Conservation (phyloP, 2,888 invertebrate genomes). For the Scaptomyza reducta region DNA sequence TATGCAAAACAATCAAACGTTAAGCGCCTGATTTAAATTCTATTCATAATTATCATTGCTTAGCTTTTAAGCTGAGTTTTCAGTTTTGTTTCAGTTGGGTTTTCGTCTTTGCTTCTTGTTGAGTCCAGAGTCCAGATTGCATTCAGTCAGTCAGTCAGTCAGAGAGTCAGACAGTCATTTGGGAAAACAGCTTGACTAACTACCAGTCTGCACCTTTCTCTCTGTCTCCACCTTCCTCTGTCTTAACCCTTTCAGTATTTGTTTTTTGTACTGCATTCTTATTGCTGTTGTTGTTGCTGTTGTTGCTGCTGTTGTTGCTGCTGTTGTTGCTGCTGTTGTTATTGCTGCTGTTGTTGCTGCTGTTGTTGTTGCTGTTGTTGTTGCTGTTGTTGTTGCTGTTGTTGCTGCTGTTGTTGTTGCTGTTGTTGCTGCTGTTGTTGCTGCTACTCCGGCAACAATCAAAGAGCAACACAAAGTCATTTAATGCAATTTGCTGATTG, state of each 20-base stretch:
- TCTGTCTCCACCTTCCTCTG: constrained; percentile 2
- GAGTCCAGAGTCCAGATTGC: background rate
- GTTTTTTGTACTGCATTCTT: background rate
- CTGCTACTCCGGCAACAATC: constrained; percentile 40
- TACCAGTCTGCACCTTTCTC: constrained; percentile 26
- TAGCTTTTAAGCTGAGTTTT: background rate
- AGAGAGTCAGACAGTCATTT: constrained; percentile 28
- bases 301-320: constrained; percentile 13
- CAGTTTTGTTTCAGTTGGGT: background rate
- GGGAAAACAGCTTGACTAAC: constrained; percentile 47
- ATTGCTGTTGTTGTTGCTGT: background rate
- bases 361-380: constrained; percentile 6
- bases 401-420: background rate
- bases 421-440: constrained; percentile 6
- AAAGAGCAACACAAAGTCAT: constrained; percentile 66
- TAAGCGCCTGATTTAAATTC: constrained; percentile 36
- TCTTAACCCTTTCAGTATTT: constrained; percentile 13
- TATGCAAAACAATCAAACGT: constrained; percentile 9
- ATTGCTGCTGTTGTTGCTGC: background rate
- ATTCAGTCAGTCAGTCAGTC: background rate
- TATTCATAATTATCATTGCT: constrained; percentile 26
- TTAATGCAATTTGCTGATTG: constrained; percentile 78
- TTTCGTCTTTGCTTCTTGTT: background rate
- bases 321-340: no score
- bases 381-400: constrained; percentile 1